Base-by-base conservation (phyloP, 2,888 invertebrate species). In the Punctoribates punctum region DNA sequence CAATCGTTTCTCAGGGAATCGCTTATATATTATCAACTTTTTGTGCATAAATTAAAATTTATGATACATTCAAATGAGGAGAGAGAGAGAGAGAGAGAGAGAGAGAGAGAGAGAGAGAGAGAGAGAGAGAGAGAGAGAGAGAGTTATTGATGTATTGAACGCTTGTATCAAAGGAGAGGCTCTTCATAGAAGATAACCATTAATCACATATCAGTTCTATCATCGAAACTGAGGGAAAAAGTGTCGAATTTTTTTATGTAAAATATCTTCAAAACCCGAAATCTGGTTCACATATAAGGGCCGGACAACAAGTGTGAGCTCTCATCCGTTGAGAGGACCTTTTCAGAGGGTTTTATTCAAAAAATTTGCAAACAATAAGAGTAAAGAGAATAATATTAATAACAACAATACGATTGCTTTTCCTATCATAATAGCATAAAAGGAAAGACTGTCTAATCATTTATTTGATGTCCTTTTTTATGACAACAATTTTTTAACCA, bases 81-180 rank as follows among this genome's bases (percentile, higher is more conserved):
- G 38, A 34, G 65, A 65, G 38, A 62, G 62, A 62, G 29, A 17
- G 27, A 29, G 62, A 62, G 29, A 29, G 27, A 62, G 62, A 62
- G 57, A 57, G 65, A 38, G 38, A 34, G 65, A 65, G 38, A 62
- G 62, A 62, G 29, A 17, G 27, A 29, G 62, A 62, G 29, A 29
- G 27, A 62, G 62, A 62, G 62, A 62, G 62, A 62, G 62, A 62
- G 62, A 62, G 62, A 62, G 62, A 62, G 27, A 62, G 62, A 62
- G 62, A 62, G 62, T 13, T 13, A 48, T 48, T 48, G 46, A 48
- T 48, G 46, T 48, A 48, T 42, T 11, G 42, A 42, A 42, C 11
- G 8, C 11, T 54, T 54, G 8, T n/a, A 20, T 13, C 13, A 17
- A 13, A 27, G 62, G 6, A 27, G 13, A 29, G 20, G 25, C 25